A percentile compares a stretch with the other conserved stretches of the same genome.
phyloP scores from a whole-genome alignment of 2,888 invertebrate species.

The Rotaria magnacalcarata region DNA sequence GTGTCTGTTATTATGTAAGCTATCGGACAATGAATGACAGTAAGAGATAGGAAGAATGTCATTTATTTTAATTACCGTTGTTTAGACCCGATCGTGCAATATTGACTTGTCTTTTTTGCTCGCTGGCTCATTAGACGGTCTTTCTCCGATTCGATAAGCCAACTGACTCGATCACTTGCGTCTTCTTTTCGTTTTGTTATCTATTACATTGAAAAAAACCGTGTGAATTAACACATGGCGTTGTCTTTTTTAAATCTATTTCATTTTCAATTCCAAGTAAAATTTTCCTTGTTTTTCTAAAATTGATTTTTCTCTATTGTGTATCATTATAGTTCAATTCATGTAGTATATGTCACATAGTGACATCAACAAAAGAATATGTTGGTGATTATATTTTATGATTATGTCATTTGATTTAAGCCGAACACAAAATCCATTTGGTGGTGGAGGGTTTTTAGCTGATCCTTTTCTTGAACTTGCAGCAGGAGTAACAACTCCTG shows the following conservation, averaged over 20 bases:
- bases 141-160: not conserved
- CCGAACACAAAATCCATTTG: not conserved
- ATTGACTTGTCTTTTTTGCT: not conserved
- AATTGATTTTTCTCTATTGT: too few relatives aligned
- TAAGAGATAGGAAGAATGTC: not conserved
- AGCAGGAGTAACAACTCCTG: not conserved
- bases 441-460: not conserved
- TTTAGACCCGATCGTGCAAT: conserved; percentile 1
- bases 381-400: not conserved
- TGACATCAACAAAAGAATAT: not conserved
- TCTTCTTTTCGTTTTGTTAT: not conserved
- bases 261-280: not conserved
- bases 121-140: conserved; percentile 6
- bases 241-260: not conserved
- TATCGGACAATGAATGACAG: not conserved
- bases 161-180: not conserved
- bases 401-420: not conserved
- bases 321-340: not conserved
- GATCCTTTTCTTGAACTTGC: not conserved
- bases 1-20: not conserved
- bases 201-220: not conserved
- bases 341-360: not conserved
- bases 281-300: not conserved
- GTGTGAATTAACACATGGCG: conserved; percentile 12
- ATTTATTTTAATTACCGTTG: conserved; percentile 3